Conservation (phyloP, 2,888 invertebrate species). For the Empis stercorea region DNA sequence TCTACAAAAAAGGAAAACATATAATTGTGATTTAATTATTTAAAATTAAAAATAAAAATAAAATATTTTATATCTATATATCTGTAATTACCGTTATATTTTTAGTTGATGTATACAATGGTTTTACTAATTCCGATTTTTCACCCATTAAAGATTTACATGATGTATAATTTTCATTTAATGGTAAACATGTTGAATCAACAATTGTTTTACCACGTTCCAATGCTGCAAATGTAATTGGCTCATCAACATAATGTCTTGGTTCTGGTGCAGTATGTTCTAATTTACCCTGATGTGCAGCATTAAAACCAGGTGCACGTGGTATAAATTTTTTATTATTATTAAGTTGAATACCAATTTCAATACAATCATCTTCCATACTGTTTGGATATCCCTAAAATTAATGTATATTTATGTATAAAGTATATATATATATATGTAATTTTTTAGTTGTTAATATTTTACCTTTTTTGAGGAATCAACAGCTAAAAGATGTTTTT, state of each 20-base stretch:
- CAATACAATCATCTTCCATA: conserved; percentile 19
- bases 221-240: conserved; percentile 22
- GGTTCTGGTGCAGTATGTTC: conserved; percentile 21
- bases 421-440: too few relatives aligned
- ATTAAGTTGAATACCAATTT: conserved; percentile 17
- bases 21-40: not conserved
- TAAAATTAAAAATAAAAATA: too few relatives aligned
- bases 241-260: conserved; percentile 24
- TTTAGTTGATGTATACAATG: conserved; percentile 18
- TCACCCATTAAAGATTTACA: conserved; percentile 25
- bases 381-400: conserved; percentile 12
- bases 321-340: conserved; percentile 12
- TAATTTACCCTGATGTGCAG: conserved; percentile 9
- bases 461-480: conserved; percentile 11
- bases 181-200: conserved; percentile 22
- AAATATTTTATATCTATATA: too few relatives aligned
- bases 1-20: conserved; percentile 31
- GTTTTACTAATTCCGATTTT: conserved; percentile 17
- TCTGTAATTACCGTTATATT: conserved; percentile 20
- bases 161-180: conserved; percentile 26
- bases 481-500: conserved; percentile 9
- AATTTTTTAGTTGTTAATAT: not conserved
- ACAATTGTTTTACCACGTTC: conserved; percentile 23
- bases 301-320: not conserved
- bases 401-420: not conserved